Conservation (phyloP, 2,888 invertebrate genomes). For the Monoplex corrugatus region DNA sequence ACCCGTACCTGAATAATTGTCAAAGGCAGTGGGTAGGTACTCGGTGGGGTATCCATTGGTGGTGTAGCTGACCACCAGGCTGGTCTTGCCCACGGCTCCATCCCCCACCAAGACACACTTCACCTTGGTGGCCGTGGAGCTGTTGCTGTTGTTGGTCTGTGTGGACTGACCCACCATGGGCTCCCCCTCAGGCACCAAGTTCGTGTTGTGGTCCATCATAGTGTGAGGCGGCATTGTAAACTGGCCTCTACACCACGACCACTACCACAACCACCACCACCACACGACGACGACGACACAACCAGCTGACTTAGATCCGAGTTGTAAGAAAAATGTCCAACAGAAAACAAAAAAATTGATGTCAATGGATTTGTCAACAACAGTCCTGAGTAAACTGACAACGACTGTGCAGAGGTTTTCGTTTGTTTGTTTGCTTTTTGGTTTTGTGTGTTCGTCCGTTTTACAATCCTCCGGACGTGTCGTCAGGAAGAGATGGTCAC, state of each 20-base stretch:
- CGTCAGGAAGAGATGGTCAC: background rate
- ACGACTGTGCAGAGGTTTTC: no score
- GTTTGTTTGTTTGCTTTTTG: no score
- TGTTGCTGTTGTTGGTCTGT: slow-evolving; percentile 64
- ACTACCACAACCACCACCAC: background rate
- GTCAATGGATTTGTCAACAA: no score
- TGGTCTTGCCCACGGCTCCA: slow-evolving; percentile 96
- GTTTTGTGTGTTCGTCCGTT: no score
- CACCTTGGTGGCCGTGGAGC: slow-evolving; percentile 80
- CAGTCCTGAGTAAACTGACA: no score
- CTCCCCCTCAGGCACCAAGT: slow-evolving; percentile 64
- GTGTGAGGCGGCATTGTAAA: slow-evolving; percentile 59
- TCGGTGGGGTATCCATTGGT: slow-evolving; percentile 95
- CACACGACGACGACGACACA: background rate
- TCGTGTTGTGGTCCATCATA: slow-evolving; percentile 75
- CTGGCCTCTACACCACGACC: background rate
- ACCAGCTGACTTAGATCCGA: background rate
- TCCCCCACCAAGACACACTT: slow-evolving; percentile 98
- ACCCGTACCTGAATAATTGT: slow-evolving; percentile 95
- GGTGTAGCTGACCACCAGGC: slow-evolving; percentile 95
- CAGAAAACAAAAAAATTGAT: background rate
- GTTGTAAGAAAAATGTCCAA: background rate
- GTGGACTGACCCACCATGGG: slow-evolving; percentile 49
- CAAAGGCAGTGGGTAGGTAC: slow-evolving; percentile 96
- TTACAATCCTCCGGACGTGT: no score